Conservation (phyloP, 2,113 vertebrate species). For the Mastomys coucha region DNA sequence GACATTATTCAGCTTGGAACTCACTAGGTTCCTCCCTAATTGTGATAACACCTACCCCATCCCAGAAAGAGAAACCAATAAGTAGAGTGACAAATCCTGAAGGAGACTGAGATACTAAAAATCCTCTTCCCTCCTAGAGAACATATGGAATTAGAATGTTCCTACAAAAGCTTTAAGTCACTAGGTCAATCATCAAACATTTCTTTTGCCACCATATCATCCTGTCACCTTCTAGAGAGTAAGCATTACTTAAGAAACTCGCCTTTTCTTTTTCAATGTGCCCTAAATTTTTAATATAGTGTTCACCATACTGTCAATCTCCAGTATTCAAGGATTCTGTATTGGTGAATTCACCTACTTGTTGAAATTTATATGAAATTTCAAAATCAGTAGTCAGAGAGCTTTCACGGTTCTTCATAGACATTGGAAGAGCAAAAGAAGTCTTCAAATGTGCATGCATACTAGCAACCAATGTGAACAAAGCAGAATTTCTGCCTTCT, state of each 20-base stretch:
- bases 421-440: background rate
- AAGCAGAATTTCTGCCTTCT: background rate
- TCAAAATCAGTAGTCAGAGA: background rate
- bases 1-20: background rate
- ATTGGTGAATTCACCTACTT: background rate
- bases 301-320: background rate
- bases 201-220: background rate
- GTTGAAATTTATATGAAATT: background rate
- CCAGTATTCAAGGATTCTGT: background rate
- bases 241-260: background rate
- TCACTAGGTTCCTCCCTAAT: background rate
- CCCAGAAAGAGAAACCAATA: background rate
- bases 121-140: background rate
- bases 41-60: background rate
- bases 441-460: background rate
- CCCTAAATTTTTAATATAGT: background rate
- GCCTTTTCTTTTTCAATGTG: background rate
- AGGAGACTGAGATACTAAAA: background rate
- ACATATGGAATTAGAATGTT: background rate
- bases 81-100: background rate
- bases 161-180: background rate
- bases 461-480: background rate
- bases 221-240: background rate
- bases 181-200: background rate
- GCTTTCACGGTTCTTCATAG: background rate